Base-by-base conservation (phyloP, 92 coral and sea anemone species). In the Phenganax marumi region DNA sequence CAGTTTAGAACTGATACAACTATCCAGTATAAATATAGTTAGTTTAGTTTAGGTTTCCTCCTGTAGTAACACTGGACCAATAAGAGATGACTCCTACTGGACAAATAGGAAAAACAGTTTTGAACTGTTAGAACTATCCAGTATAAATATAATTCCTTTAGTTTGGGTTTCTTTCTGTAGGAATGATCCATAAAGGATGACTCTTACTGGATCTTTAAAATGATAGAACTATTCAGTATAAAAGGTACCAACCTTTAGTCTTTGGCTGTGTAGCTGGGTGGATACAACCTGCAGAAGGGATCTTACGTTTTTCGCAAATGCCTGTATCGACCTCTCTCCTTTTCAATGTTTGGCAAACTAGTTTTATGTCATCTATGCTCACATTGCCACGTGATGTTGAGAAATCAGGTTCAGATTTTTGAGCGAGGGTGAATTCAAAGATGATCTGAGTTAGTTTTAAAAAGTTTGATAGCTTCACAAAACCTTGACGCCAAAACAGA, bases 401-500 rank as follows among this genome's bases (percentile, higher is more conserved):
- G 7, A 46, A 55, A 10, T 79, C 77, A 12, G 75, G 80, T 51
- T 87, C 83, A 7, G 83, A 77, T 26, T 77, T 55, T 47, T 81
- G 68, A 56, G 68, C 87, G 14, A 48, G 26, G n/a, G 56, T 73
- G 23, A 80, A 85, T 46, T 85, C 64, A 77, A 95, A 95, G 3
- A 84, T 86, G 17, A 95, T 76, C 47, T 86, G 84, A 60, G 93
- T 88, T 24, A 95, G 75, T 70, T 81, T 84, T 39, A 9, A 18
- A 53, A 76, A 90, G 2, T 53, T 53, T 54, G 90, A 87, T 22
- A 95, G 90, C 84, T 92, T 81, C 10, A 92, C 88, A 79, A 81
- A 89, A 3, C 93, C 98, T 62, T 91, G 76, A 52, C 97, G 83
- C 98, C 98, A 95, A 65, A 82, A 83, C 48, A 83, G 64, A 22